These are phyloP conservation scores for Homarus gammarus DNA, from an alignment of 2,888 invertebrate species.

Conservation along the genomic window DNA sequence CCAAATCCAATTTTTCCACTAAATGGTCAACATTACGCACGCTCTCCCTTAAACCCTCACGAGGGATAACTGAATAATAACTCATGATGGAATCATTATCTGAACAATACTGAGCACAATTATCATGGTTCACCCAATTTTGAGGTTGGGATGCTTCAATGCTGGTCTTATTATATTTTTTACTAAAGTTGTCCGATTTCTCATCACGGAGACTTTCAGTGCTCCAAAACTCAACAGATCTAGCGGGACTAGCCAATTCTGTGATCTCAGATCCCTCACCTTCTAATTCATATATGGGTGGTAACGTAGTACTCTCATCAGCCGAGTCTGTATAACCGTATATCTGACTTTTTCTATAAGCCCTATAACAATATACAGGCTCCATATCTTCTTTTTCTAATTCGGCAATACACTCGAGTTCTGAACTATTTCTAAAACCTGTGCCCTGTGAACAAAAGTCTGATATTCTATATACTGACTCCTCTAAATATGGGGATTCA, in stretches of 20 bases:
- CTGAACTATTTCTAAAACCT: background rate
- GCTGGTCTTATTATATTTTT: background rate
- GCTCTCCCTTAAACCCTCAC: constrained; percentile 23
- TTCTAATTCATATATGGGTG: constrained; percentile 74
- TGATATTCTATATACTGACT: constrained; percentile 42
- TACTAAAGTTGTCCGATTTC: background rate
- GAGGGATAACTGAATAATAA: constrained; percentile 59
- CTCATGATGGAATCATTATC: constrained; percentile 74
- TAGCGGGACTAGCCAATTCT: constrained; percentile 54
- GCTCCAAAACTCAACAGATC: constrained; percentile 69
- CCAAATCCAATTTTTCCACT: constrained; percentile 25
- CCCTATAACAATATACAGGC: background rate
- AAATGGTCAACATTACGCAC: constrained; percentile 51
- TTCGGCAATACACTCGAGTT: background rate
- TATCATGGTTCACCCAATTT: background rate
- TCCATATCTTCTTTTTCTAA: background rate
- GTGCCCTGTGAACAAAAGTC: constrained; percentile 22
- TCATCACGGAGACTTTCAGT: constrained; percentile 54
- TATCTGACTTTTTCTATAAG: constrained; percentile 26
- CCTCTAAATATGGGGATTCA: constrained; percentile 52
- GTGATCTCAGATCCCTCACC: constrained; percentile 69
- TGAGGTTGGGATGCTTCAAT: background rate
- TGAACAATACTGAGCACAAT: constrained; percentile 61
- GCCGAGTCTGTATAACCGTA: constrained; percentile 46
- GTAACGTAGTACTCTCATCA: constrained; percentile 67